Evolutionary conservation across 2,113 vertebrate genomes (phyloP).

Genomic region (Siniperca chuatsi): DNA sequence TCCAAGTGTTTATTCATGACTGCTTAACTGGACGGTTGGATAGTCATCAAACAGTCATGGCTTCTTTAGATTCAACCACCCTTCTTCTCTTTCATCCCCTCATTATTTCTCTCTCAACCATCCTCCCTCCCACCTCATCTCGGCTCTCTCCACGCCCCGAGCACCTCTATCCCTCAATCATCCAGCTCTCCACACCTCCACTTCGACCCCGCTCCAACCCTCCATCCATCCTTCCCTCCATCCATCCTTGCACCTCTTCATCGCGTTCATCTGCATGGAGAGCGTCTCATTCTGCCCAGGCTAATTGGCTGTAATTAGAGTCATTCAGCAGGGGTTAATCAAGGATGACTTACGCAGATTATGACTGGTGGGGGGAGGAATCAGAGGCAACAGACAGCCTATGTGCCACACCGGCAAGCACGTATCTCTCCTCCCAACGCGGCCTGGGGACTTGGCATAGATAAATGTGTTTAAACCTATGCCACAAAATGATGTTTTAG

Average conservation of each 20-base stretch:
- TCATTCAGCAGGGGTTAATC: constrained; percentile 82
- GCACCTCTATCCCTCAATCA: constrained; percentile 65
- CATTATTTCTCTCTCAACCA: constrained; percentile 68
- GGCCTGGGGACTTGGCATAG: constrained; percentile 45
- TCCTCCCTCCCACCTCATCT: constrained; percentile 34
- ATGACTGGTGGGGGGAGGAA: constrained; percentile 63
- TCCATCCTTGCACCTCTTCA: constrained; percentile 51
- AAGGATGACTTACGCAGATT: constrained; percentile 81
- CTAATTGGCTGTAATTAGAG: constrained; percentile 85
- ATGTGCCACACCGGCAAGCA: constrained; percentile 44
- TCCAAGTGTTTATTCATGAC: constrained; percentile 46
- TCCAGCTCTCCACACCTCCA: constrained; percentile 69
- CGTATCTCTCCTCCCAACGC: constrained; percentile 45
- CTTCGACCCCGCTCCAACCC: constrained; percentile 50
- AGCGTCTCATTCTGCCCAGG: constrained; percentile 64
- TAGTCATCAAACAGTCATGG: constrained; percentile 29
- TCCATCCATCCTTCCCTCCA: constrained; percentile 46
- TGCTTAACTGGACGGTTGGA: constrained; percentile 31
- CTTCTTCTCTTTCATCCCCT: constrained; percentile 57
- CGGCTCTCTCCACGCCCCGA: constrained; percentile 43
- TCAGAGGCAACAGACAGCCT: constrained; percentile 51
- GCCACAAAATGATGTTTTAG: constrained; percentile 9
- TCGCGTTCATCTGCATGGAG: constrained; percentile 70
- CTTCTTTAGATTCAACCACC: constrained; percentile 53
- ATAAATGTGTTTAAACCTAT: constrained; percentile 42